phyloP scores from a whole-genome alignment of 1,140 invertebrate genomes.

The Euwallacea similis region DNA sequence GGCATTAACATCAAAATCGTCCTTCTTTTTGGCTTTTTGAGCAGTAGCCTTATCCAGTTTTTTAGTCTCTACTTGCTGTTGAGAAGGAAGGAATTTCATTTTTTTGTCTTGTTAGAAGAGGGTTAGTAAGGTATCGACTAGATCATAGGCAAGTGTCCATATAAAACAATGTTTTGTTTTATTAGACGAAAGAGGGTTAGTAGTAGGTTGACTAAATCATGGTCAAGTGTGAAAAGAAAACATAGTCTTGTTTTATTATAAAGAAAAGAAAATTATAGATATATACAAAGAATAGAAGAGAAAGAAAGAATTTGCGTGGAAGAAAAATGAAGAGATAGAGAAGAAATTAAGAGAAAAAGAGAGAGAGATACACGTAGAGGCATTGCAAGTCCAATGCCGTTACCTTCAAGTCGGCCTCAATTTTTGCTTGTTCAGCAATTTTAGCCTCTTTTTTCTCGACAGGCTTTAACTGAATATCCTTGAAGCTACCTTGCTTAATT shows the following conservation, averaged over 20 bases:
- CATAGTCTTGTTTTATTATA: not conserved
- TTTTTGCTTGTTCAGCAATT: slow-evolving; percentile 49
- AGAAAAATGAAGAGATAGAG: slow-evolving; percentile 6
- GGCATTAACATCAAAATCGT: slow-evolving; percentile 61
- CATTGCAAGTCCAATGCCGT: slow-evolving; percentile 13
- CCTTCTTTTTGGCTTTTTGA: slow-evolving; percentile 51
- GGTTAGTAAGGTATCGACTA: too few species aligned
- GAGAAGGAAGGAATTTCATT: slow-evolving; percentile 18
- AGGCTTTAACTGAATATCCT: slow-evolving; percentile 64
- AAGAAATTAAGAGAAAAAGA: slow-evolving; percentile 11
- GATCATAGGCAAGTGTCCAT: too few species aligned
- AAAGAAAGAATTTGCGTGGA: not conserved
- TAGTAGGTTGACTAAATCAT: too few species aligned
- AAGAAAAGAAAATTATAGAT: slow-evolving; percentile 8
- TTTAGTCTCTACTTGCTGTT: slow-evolving; percentile 54
- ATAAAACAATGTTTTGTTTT: not conserved
- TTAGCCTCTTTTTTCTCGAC: slow-evolving; percentile 58
- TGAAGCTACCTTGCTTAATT: slow-evolving; percentile 61
- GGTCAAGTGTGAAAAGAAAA: too few species aligned
- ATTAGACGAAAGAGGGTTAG: not conserved
- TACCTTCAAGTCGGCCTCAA: slow-evolving; percentile 52
- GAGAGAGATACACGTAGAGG: slow-evolving; percentile 11
- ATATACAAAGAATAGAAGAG: slow-evolving; percentile 6
- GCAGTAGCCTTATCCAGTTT: slow-evolving; percentile 48
- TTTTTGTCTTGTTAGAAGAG: too few species aligned